phyloP scores from a whole-genome alignment of 2,888 invertebrate species.

The Malthinus seriepunctatus region DNA sequence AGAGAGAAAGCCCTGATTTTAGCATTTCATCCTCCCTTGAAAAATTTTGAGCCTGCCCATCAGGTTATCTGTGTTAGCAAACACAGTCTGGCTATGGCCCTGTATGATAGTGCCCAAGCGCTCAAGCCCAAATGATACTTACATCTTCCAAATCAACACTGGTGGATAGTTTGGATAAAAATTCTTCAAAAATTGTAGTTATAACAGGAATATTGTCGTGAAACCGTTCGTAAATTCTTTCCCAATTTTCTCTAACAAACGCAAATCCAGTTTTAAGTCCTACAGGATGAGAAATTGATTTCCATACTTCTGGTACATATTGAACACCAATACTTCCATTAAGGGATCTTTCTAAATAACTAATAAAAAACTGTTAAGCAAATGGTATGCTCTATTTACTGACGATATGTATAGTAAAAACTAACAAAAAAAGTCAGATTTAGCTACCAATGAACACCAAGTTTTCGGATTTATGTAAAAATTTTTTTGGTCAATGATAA shows the following conservation, averaged over 20 bases:
- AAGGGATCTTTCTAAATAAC: constrained; percentile 49
- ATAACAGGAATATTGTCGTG: constrained; percentile 47
- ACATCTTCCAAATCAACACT: constrained; percentile 52
- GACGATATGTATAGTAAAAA: neutral
- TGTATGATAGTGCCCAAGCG: too few species aligned
- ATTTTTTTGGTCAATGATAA: too few species aligned
- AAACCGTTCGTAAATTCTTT: constrained; percentile 45
- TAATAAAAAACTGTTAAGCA: constrained; percentile 31
- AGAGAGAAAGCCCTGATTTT: too few species aligned
- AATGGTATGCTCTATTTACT: neutral
- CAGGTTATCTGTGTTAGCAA: too few species aligned
- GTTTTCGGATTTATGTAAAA: too few species aligned
- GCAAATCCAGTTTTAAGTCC: constrained; percentile 49
- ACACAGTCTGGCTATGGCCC: too few species aligned
- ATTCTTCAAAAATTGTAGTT: constrained; percentile 48
- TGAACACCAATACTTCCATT: constrained; percentile 46
- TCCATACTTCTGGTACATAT: constrained; percentile 50
- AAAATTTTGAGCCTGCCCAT: too few species aligned
- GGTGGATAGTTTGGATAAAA: constrained; percentile 47
- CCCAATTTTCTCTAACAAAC: constrained; percentile 50
- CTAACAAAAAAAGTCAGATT: neutral
- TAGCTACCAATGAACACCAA: too few species aligned
- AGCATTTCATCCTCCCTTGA: too few species aligned
- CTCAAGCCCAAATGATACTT: constrained; percentile 28
- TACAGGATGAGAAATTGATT: constrained; percentile 47